Conservation (phyloP, 2,797 vertebrate species). For the Danio jaintianensis region DNA sequence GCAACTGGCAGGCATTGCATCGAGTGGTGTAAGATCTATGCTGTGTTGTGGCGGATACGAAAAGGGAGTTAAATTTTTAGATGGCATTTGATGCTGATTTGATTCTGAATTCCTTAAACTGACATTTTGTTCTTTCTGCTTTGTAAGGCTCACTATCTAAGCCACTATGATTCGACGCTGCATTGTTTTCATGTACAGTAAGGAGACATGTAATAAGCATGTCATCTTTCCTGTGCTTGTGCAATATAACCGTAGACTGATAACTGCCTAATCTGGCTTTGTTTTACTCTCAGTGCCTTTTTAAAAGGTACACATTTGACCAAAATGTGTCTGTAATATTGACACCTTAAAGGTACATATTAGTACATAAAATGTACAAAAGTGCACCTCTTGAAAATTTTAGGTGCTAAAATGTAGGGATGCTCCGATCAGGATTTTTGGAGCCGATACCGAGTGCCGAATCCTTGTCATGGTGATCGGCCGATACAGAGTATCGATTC, state of each 20-base stretch:
- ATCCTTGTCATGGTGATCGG: no score
- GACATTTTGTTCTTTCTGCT: slow-evolving; percentile 2
- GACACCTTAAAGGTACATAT: no score
- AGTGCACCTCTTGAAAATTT: no score
- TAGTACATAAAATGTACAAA: no score
- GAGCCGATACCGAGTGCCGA: no score
- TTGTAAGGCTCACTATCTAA: neutral
- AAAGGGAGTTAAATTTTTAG: slow-evolving; percentile 3
- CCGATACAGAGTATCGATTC: no score
- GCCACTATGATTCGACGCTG: neutral
- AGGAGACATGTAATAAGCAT: neutral
- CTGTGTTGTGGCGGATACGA: slow-evolving; percentile 5
- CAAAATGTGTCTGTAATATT: no score
- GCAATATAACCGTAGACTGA: neutral
- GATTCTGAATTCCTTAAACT: neutral
- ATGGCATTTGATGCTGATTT: neutral
- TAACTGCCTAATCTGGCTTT: neutral
- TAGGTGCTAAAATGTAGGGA: no score
- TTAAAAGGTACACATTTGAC: no score
- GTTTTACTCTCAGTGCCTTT: neutral
- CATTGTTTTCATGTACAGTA: no score
- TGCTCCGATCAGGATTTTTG: no score
- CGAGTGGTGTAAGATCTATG: slow-evolving; percentile 31
- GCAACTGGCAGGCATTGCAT: slow-evolving; percentile 61
- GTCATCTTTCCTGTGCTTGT: neutral